A percentile compares a stretch with the other conserved stretches of the same genome.
phyloP scores from a whole-genome alignment of 2,797 vertebrate genomes.

The Sternarchorhynchus goeldii region DNA sequence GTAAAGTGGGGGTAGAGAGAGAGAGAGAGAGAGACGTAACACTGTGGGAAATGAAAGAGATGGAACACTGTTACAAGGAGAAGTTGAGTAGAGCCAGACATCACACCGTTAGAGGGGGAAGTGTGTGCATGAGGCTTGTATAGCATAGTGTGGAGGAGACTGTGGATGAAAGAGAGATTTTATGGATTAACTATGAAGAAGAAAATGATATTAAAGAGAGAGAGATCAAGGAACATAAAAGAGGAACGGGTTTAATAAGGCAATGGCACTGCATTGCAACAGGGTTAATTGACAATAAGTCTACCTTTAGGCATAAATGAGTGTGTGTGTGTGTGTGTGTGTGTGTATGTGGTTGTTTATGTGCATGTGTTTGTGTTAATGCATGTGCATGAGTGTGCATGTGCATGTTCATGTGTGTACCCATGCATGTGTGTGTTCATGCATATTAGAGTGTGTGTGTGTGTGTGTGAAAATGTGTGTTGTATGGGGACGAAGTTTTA shows the following conservation, averaged over 20 bases:
- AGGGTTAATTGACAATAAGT: constrained; percentile 42
- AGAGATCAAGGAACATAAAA: constrained; percentile 9
- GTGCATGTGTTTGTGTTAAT: not conserved
- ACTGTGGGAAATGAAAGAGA: too few species aligned
- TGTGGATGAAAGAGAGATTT: constrained; percentile 54
- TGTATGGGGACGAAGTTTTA: constrained; percentile 41
- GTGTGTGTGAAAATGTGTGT: constrained; percentile 42
- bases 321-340: constrained; percentile 45
- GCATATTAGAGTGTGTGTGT: constrained; percentile 38
- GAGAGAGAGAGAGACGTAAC: constrained; percentile 10
- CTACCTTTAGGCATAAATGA: constrained; percentile 47
- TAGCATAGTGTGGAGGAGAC: not conserved
- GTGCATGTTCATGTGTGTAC: constrained; percentile 12
- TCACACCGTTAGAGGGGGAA: not conserved
- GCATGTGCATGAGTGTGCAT: constrained; percentile 25
- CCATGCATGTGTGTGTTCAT: constrained; percentile 25
- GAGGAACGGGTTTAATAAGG: constrained; percentile 28
- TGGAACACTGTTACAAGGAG: too few species aligned
- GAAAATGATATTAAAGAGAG: constrained; percentile 30
- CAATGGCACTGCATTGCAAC: constrained; percentile 28
- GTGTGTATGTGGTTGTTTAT: constrained; percentile 34
- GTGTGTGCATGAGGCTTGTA: too few species aligned
- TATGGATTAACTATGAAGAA: constrained; percentile 20
- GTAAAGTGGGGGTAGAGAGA: not conserved
- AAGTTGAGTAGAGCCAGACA: too few species aligned